These are phyloP conservation scores for Xestia sexstrigata DNA, from an alignment of 2,888 invertebrate genomes.

Conservation along the genomic window DNA sequence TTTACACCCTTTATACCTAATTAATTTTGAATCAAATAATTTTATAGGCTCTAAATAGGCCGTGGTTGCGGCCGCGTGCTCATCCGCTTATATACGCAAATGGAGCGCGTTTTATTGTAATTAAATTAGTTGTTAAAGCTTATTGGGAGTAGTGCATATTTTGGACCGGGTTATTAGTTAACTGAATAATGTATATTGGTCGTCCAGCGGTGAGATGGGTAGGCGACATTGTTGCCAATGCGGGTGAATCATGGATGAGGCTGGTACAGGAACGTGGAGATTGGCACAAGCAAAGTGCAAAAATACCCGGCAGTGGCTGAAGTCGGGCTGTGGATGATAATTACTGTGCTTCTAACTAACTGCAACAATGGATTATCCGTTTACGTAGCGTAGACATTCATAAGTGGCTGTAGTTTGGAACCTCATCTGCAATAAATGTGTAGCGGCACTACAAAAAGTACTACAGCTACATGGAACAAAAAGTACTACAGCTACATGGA, in stretches of 20 bases:
- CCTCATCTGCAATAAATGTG: neutral
- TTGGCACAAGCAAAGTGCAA: neutral
- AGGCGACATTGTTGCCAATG: neutral
- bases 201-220: neutral
- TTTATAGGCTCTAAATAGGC: constrained; percentile 21
- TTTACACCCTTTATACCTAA: neutral
- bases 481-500: no score
- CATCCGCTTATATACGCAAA: constrained; percentile 15
- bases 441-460: no score
- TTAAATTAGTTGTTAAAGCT: constrained; percentile 23
- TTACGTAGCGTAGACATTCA: neutral
- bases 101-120: constrained; percentile 19
- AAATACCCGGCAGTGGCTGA: neutral
- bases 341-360: neutral
- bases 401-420: neutral
- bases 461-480: no score
- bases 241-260: neutral
- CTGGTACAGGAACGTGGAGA: neutral
- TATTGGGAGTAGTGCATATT: neutral
- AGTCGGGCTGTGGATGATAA: neutral
- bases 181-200: neutral
- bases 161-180: neutral
- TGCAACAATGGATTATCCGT: neutral
- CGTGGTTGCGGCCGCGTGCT: constrained; percentile 9
- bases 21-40: constrained; percentile 43